Evolutionary conservation across 2,113 vertebrate species (phyloP), one percentile per base, ranked within the genome.

Genomic region (Corvus hawaiiensis): DNA sequence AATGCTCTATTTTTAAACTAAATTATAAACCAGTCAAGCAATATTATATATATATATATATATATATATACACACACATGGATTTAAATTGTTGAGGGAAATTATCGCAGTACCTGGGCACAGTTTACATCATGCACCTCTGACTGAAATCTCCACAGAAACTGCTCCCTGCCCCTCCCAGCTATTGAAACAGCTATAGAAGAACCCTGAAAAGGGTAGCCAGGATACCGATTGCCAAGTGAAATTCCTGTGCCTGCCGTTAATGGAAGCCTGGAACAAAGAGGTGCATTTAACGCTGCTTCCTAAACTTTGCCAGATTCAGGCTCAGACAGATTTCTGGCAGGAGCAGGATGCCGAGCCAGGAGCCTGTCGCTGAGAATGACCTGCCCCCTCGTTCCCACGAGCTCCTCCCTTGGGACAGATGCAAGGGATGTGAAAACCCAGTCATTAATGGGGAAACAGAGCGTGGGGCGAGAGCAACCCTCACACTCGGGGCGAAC

Each of bases 301-400:
- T 81, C 96, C 91, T 23, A 82, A 89, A 94, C 92, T 89, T 95
- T 75, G 91, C 92, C 91, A 95, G 91, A 72, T 79, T 87, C 73
- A 89, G 85, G 83, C 93, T 95, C 79, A 87, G 92, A 96, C 96
- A 92, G 94, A 90, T 95, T 95, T 78, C 96, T 97, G 97, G 95
- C 97, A 95, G 87, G 41, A 94, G 52, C 1, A 4, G 72, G 59
- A 33, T 89, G 41, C 73, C 1, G 8, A 96, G 92, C 59, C 92
- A 84, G 96, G 85, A 95, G 87, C 92, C 96, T 16, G 93, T 19
- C 35, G 95, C 93, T 97, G 96, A 97, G 96, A 97, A 96, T 96
- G 96, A 97, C 97, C 97, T 97, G 83, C 73, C 94, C 90, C 94
- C 43, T 37, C 11, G 92, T 97, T 97, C 97, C 97, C 96, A 97